A percentile compares a stretch with the other conserved stretches of the same genome.
Conservation (phyloP, 2,797 vertebrate genomes). For the Rhynchotus rufescens region DNA sequence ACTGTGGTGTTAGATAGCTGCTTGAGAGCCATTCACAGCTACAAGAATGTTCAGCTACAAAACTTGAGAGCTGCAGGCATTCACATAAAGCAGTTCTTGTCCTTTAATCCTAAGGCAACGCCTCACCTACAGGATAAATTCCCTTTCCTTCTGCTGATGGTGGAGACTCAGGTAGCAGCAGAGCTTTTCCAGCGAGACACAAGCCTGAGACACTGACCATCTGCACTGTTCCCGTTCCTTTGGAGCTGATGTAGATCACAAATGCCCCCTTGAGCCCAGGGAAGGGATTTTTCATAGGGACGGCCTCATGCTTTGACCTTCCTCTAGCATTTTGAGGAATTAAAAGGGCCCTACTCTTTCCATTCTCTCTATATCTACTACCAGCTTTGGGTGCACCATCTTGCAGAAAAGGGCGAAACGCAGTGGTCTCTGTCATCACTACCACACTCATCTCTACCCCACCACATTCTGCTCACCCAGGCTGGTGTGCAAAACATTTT, state of each 20-base stretch:
- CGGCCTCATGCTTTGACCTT: neutral
- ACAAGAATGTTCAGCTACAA: accelerated
- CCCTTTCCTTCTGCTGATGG: accelerated
- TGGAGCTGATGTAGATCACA: neutral
- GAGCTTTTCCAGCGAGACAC: neutral
- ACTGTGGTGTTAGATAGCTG: accelerated
- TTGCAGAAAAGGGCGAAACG: neutral
- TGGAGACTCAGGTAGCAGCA: neutral
- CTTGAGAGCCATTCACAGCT: accelerated
- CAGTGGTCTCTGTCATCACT: accelerated
- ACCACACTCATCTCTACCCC: accelerated
- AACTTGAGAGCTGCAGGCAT: accelerated
- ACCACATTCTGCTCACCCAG: neutral
- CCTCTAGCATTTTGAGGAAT: accelerated
- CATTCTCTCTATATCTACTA: neutral
- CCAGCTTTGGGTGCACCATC: neutral
- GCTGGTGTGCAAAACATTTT: neutral
- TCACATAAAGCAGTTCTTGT: neutral
- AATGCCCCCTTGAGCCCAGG: constrained; percentile 34
- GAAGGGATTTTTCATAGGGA: neutral
- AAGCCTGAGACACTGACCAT: neutral
- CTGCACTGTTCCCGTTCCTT: neutral
- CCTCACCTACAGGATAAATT: neutral
- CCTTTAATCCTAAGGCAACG: neutral
- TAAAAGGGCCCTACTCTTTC: neutral